phyloP scores from a whole-genome alignment of 2,888 invertebrate species.

The Epinotia ramella region DNA sequence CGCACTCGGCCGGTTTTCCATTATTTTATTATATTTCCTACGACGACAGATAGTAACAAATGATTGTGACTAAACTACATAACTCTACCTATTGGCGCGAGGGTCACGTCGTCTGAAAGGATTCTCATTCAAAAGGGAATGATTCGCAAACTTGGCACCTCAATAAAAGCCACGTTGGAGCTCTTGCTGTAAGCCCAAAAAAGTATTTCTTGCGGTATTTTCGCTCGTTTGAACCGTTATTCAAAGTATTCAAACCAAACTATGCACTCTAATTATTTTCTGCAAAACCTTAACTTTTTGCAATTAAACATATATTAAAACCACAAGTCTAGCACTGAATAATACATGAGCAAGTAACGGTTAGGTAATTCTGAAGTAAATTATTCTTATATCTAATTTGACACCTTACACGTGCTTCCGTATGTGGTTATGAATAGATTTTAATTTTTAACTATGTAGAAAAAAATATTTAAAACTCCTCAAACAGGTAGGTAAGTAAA shows the following conservation, averaged over 20 bases:
- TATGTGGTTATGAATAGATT: not conserved
- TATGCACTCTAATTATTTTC: slow-evolving; percentile 50
- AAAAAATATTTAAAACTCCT: not conserved
- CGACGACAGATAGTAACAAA: not conserved
- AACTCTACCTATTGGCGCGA: not conserved
- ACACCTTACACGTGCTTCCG: slow-evolving; percentile 19
- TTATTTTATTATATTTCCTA: no score
- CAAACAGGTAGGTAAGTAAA: not conserved
- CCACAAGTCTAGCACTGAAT: slow-evolving; percentile 50
- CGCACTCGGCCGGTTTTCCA: no score
- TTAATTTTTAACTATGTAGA: not conserved
- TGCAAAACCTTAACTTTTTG: slow-evolving; percentile 44
- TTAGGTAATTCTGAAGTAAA: slow-evolving; percentile 49
- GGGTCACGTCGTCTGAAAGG: not conserved
- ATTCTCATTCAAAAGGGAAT: not conserved
- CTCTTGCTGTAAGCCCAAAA: not conserved
- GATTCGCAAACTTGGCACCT: not conserved
- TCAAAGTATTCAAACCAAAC: slow-evolving; percentile 53
- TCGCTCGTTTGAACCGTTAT: slow-evolving; percentile 56
- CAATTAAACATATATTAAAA: slow-evolving; percentile 51
- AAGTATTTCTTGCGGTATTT: not conserved
- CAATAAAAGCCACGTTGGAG: not conserved
- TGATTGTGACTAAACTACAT: not conserved
- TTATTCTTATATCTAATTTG: slow-evolving; percentile 15
- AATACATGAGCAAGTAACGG: slow-evolving; percentile 56